Evolutionary conservation across 1,140 invertebrate genomes (phyloP).

Genomic region (Zaprionus lachaisei): DNA sequence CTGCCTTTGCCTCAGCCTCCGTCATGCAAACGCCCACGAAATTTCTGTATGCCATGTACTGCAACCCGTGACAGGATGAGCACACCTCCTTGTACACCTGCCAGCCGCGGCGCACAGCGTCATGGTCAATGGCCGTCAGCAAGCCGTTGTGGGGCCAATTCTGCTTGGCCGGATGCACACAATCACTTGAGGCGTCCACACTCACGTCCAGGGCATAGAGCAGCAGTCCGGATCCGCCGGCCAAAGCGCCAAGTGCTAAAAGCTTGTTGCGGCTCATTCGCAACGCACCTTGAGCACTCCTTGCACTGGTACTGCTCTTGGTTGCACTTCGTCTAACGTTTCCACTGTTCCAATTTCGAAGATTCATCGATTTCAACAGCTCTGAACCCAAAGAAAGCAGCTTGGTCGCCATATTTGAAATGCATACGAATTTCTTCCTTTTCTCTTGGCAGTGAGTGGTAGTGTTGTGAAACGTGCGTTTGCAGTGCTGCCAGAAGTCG

Average conservation of each 20-base stretch:
- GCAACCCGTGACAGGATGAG: slow-evolving; percentile 98
- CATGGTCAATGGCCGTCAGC: slow-evolving; percentile 92
- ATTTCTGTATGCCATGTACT: slow-evolving; percentile 96
- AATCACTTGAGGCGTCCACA: slow-evolving; percentile 91
- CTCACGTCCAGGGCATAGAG: slow-evolving; percentile 94
- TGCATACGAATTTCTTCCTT: not conserved
- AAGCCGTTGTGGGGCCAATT: slow-evolving; percentile 93
- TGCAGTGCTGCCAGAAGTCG: slow-evolving; percentile 7
- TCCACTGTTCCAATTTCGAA: slow-evolving; percentile 2
- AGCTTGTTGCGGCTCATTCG: slow-evolving; percentile 23
- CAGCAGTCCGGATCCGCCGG: slow-evolving; percentile 91
- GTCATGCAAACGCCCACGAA: slow-evolving; percentile 95
- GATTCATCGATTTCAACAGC: slow-evolving; percentile 31
- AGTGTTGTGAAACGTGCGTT: slow-evolving; percentile 22
- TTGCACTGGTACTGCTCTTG: not conserved
- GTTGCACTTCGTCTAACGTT: slow-evolving; percentile 17
- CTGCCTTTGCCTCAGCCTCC: slow-evolving; percentile 96
- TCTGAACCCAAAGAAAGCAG: slow-evolving; percentile 38
- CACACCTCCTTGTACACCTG: slow-evolving; percentile 99
- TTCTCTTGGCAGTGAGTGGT: not conserved
- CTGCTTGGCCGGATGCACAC: slow-evolving; percentile 91
- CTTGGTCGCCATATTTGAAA: slow-evolving; percentile 46
- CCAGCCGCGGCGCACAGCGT: slow-evolving; percentile 95
- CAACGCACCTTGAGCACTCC: not conserved
- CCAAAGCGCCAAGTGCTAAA: slow-evolving; percentile 87